Evolutionary conservation across 2,113 vertebrate species (phyloP), one percentile per base, ranked within the genome.

Genomic region (Protomyctophum bolini): DNA sequence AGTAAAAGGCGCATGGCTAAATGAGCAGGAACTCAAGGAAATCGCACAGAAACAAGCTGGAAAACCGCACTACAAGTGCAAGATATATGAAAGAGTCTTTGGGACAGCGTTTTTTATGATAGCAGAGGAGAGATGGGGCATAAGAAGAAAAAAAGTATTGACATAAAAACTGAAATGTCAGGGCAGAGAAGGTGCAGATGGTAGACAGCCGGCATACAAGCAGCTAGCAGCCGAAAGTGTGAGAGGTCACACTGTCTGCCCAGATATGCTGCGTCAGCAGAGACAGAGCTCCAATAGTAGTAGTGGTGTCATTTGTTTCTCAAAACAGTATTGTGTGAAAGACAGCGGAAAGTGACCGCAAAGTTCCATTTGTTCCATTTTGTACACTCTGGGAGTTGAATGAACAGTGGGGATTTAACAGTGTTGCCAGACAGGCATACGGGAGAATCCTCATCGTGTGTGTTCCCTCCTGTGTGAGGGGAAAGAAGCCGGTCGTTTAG

Each of bases 111-210:
- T 48, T 21, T 62, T 69, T 68, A 63, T 82, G 79, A 86, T 66
- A 64, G 75, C 33, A 41, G 83, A 86, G 50, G 58, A 49, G 84
- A 87, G 80, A 73, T 77, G 60, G 69, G 64, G 79, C 83, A 81
- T 54, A 45, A 61, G 74, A 82, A 72, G 84, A 41, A 4, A 41
- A 4, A 41, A 41, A 41, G 33, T 41, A 4, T 41, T 41, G 5
- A 41, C 3, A 81, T 72, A 75, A 79, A 21, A 86, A 73, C 76
- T 81, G 60, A 88, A 87, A 88, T 88, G 84, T 83, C 87, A 87
- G 71, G 79, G 64, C 74, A 3, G 60, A 46, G 64, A 57, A 41
- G 33, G 46, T 70, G 56, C 56, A 52, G 45, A 58, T 15, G 14
- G 73, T 62, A 52, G 6, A 33, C 60, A 10, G 49, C 51, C 29